Percentiles rank a stretch among this genome's conserved stretches.
These are phyloP conservation scores for Agriopis leucophaearia DNA, from an alignment of 2,888 invertebrate species.

Conservation along the genomic window DNA sequence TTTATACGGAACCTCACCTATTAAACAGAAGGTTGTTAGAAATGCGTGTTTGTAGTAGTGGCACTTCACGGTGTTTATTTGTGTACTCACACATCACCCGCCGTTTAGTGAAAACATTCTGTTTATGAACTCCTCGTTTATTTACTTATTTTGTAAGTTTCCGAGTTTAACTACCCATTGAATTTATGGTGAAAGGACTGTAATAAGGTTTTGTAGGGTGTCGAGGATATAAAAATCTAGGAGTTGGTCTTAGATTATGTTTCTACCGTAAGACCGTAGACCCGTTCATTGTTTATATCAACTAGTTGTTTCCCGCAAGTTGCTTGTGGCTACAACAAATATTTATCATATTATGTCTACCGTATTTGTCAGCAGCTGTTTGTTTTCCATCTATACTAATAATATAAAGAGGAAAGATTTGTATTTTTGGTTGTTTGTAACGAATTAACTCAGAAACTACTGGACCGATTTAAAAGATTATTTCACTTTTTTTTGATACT, in stretches of 20 bases:
- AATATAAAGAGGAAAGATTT: no score
- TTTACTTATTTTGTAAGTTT: conserved; percentile 26
- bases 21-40: not conserved
- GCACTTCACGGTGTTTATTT: conserved; percentile 43
- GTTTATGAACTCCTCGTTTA: conserved; percentile 37
- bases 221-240: not conserved
- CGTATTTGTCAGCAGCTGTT: no score
- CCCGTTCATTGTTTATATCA: not conserved
- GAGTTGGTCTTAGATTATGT: not conserved
- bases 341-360: no score
- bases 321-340: no score
- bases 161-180: conserved; percentile 26
- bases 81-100: conserved; percentile 69
- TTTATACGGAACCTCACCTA: conserved; percentile 34
- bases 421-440: no score
- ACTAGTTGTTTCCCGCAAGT: no score
- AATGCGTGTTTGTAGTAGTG: not conserved
- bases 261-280: not conserved
- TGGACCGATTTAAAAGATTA: no score
- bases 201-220: conserved; percentile 11
- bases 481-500: no score
- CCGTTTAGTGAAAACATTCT: conserved; percentile 49
- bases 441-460: no score
- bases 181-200: conserved; percentile 17
- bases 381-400: no score